Evolutionary conservation across 2,113 vertebrate species (phyloP).

Genomic region (Mormyrus iriodes): DNA sequence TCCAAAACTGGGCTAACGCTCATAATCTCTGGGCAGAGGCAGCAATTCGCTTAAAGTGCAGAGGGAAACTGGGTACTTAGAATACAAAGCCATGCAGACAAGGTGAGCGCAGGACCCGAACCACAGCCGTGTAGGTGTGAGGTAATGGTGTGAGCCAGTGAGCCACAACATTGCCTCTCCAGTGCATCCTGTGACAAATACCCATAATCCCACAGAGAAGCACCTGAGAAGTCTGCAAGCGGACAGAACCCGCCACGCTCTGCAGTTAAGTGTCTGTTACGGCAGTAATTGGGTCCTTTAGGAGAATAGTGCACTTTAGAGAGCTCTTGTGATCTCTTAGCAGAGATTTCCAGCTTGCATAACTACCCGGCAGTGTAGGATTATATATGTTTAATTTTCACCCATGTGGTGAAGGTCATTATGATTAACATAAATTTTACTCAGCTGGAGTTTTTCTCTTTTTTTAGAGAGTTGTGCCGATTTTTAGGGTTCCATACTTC

Average conservation of each 20-base stretch:
- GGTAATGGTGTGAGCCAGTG: no score
- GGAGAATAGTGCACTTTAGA: slow-evolving; percentile 39
- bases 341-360: not conserved
- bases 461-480: not conserved
- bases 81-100: not conserved
- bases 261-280: slow-evolving; percentile 55
- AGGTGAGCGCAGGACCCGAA: not conserved
- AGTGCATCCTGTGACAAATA: slow-evolving; percentile 57
- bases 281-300: slow-evolving; percentile 38
- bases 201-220: slow-evolving; percentile 38
- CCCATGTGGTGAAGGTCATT: not conserved
- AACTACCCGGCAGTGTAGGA: not conserved
- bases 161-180: not conserved
- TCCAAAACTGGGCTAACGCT: not conserved
- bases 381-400: not conserved
- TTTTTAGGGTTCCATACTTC: not conserved
- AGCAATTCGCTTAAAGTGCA: not conserved
- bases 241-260: slow-evolving; percentile 42
- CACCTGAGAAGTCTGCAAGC: slow-evolving; percentile 41
- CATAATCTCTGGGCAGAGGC: not conserved
- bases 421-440: not conserved
- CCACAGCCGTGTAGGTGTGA: not conserved
- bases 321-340: slow-evolving; percentile 24
- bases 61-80: not conserved
- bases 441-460: not conserved